phyloP scores from a whole-genome alignment of 2,888 invertebrate species.

The Ormyrus thymus region DNA sequence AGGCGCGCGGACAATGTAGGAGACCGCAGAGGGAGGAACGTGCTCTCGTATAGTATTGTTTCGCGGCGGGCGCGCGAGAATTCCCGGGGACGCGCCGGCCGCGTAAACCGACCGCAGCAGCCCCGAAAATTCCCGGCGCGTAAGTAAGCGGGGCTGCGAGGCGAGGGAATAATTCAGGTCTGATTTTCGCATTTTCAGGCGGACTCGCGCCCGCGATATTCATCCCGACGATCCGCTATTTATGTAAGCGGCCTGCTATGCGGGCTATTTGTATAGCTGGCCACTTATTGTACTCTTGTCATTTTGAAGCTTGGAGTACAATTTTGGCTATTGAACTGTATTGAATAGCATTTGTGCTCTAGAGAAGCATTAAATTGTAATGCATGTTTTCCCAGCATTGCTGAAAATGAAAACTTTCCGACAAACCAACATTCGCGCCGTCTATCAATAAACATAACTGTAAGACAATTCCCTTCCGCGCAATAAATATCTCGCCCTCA shows the following conservation, averaged over 20 bases:
- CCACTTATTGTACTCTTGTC: too few species aligned
- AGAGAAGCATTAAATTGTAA: too few species aligned
- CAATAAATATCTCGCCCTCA: slow-evolving; percentile 14
- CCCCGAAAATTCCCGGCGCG: slow-evolving; percentile 58
- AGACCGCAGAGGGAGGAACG: slow-evolving; percentile 3
- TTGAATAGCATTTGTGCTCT: too few species aligned
- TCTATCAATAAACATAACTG: background rate
- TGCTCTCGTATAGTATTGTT: slow-evolving; percentile 33
- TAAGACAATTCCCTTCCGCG: background rate
- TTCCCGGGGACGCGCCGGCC: slow-evolving; percentile 43
- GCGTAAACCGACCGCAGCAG: slow-evolving; percentile 58
- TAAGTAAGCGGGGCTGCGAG: slow-evolving; percentile 16
- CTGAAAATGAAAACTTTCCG: too few species aligned
- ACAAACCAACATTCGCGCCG: too few species aligned
- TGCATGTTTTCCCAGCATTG: too few species aligned
- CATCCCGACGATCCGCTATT: slow-evolving; percentile 22
- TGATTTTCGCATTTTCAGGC: slow-evolving; percentile 42
- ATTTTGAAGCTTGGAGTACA: too few species aligned
- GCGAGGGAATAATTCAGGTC: slow-evolving; percentile 39
- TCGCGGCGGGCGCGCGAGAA: slow-evolving; percentile 22
- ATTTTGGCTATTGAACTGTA: too few species aligned
- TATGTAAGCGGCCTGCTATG: background rate
- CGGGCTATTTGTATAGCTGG: too few species aligned
- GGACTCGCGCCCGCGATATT: slow-evolving; percentile 36
- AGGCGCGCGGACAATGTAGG: slow-evolving; percentile 25